phyloP scores from a whole-genome alignment of 2,888 invertebrate genomes.

The Carterocephalus palaemon region DNA sequence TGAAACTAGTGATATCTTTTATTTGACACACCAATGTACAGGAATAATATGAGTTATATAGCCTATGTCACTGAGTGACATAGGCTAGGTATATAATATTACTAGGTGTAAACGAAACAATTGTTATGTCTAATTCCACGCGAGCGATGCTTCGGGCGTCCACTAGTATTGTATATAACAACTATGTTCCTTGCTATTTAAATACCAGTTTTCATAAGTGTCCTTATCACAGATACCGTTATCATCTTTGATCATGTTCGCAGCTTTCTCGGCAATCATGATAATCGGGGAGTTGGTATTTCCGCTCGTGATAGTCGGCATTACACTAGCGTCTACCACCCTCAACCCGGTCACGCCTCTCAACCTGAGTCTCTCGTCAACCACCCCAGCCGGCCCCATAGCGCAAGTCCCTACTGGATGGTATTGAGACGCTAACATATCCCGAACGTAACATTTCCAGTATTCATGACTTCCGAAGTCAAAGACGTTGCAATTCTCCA shows the following conservation, averaged over 20 bases:
- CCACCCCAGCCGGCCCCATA: slow-evolving; percentile 51
- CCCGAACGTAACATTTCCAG: slow-evolving; percentile 52
- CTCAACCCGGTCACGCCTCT: slow-evolving; percentile 76
- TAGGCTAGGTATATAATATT: too few relatives aligned
- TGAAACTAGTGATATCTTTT: too few relatives aligned
- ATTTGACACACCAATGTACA: too few relatives aligned
- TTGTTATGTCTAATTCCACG: too few relatives aligned
- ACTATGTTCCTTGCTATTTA: too few relatives aligned
- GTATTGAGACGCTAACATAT: slow-evolving; percentile 42
- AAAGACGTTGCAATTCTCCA: slow-evolving; percentile 41
- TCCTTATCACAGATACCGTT: slow-evolving; percentile 24
- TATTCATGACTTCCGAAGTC: slow-evolving; percentile 45
- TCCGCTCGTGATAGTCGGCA: slow-evolving; percentile 79
- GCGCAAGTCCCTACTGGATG: slow-evolving; percentile 51
- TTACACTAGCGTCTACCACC: slow-evolving; percentile 82
- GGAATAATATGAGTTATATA: too few relatives aligned
- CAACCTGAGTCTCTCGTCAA: slow-evolving; percentile 54
- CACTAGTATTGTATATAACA: too few relatives aligned
- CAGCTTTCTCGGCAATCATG: slow-evolving; percentile 81
- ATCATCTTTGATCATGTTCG: slow-evolving; percentile 76
- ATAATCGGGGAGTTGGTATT: slow-evolving; percentile 80
- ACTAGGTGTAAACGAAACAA: too few relatives aligned
- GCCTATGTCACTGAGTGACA: too few relatives aligned
- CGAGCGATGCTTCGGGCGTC: too few relatives aligned
- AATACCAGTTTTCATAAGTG: too few relatives aligned